Percentiles rank a stretch among this genome's conserved stretches.
These are phyloP conservation scores for Diorhabda sublineata DNA, from an alignment of 1,140 invertebrate species.

Conservation along the genomic window DNA sequence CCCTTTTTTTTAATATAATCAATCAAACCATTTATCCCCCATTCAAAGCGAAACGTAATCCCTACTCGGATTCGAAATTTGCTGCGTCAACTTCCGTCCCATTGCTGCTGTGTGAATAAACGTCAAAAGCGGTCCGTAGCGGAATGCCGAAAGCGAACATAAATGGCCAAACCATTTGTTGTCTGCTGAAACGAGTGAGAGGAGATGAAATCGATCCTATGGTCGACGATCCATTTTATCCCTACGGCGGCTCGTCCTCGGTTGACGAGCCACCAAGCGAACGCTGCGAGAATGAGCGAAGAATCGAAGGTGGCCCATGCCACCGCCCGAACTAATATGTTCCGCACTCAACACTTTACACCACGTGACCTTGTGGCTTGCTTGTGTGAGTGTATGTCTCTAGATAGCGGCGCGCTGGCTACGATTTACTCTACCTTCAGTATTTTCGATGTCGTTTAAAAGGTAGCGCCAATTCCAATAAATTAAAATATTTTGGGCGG, in stretches of 20 bases:
- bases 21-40: not conserved
- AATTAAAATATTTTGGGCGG: no score
- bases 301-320: not conserved
- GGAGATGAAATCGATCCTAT: constrained; percentile 2
- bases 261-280: not conserved
- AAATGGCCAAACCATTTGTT: not conserved
- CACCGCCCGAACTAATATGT: not conserved
- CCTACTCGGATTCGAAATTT: not conserved
- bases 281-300: not conserved
- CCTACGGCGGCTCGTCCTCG: not conserved
- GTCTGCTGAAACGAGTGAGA: not conserved
- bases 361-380: constrained; percentile 1
- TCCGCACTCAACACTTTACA: not conserved
- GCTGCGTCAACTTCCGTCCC: constrained; percentile 1
- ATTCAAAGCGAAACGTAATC: not conserved
- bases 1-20: not conserved
- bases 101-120: constrained; percentile 2
- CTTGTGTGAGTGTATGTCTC: not conserved
- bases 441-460: not conserved
- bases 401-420: not conserved
- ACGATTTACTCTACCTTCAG: not conserved
- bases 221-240: constrained; percentile 1
- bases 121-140: constrained; percentile 1
- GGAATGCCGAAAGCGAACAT: constrained; percentile 1
- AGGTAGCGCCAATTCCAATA: no score